Evolutionary conservation across 2,888 invertebrate genomes (phyloP), one percentile per base, ranked within the genome.

Genomic region (Apamea sordens): DNA sequence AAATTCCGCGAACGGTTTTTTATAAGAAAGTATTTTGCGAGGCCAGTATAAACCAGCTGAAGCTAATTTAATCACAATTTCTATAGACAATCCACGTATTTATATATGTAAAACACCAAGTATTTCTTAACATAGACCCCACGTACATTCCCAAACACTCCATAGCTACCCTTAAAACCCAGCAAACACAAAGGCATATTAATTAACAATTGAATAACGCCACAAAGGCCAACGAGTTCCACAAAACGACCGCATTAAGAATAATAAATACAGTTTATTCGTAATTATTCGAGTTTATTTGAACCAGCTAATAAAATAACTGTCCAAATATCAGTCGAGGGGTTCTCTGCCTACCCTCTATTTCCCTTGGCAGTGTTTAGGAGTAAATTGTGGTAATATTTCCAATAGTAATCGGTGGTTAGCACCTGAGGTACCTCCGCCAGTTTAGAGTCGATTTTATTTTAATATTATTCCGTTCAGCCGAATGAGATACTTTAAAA

Each of bases 291-390:
- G 50, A 84, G 44, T 84, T 81, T 78, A 84, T 85, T 82, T 64
- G 44, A 69, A 32, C 79, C 65, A 24, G 78, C 67, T 83, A 80
- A 59, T 80, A 86, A 85, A 86, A 90, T 91, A 89, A 90, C 89
- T 87, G 89, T 85, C 83, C 80, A 83, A 89, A 90, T 87, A 87
- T 86, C 84, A 84, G 86, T 78, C 64, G 73, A 77, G 73, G 78
- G 83, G 81, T 81, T 87, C 13, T 21, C 75, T 79, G 70, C 82
- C 75, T 82, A 88, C 79, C 79, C 85, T 71, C 78, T 85, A 84
- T 87, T 86, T 88, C 92, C 92, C 92, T 86, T 78, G 91, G 89
- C 86, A 86, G 91, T 90, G 82, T 92, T 93, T 92, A 88, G 84
- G 82, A 88, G 89, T 88, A 91, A 92, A 91, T 91, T 88, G 87